Conservation (phyloP, 2,113 vertebrate species). For the Anseranas semipalmata region DNA sequence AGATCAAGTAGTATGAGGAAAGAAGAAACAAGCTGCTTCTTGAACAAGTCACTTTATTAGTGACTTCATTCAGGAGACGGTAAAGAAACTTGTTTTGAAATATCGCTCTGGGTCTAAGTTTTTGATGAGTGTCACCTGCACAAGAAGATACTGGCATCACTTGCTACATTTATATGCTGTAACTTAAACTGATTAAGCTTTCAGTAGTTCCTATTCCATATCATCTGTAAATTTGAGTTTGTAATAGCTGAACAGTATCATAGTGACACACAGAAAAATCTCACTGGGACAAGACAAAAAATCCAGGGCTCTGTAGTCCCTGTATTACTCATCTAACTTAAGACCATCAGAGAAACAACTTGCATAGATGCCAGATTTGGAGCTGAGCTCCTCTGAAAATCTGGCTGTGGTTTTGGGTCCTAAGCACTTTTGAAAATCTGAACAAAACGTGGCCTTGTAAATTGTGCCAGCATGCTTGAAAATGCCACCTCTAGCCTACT, state of each 20-base stretch:
- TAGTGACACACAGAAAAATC: background rate
- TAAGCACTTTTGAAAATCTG: background rate
- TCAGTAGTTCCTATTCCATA: background rate
- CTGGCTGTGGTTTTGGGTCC: background rate
- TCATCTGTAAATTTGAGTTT: background rate
- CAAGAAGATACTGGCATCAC: background rate
- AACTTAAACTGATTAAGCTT: background rate
- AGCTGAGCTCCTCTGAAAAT: background rate
- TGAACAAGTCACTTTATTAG: background rate
- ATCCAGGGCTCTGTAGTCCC: background rate
- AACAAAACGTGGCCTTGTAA: background rate
- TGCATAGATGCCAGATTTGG: background rate
- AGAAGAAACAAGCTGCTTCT: background rate
- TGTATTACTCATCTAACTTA: background rate
- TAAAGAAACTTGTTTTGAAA: background rate
- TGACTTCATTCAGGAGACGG: background rate
- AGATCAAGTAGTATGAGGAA: background rate
- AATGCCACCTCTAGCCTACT: background rate
- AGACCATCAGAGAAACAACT: background rate
- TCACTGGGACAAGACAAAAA: background rate
- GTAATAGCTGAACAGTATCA: background rate
- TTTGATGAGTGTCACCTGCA: background rate
- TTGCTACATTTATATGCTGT: background rate
- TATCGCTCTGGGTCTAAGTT: background rate
- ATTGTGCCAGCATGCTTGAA: rapidly evolving